Conservation (phyloP, 1,140 invertebrate genomes). For the Thrips palmi region DNA sequence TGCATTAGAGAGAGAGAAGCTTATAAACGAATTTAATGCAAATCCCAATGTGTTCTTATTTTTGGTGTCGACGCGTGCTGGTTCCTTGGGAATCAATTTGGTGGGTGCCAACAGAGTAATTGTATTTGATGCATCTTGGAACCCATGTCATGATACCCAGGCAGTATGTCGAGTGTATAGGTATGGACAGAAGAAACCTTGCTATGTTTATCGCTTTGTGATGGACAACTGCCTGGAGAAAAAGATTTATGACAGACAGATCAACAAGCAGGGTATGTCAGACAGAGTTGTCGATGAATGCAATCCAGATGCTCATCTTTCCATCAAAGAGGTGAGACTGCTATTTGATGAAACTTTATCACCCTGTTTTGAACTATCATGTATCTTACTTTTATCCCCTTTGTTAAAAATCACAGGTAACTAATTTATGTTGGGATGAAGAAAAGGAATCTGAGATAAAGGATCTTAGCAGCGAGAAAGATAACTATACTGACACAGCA, state of each 20-base stretch:
- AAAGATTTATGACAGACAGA: constrained; percentile 95
- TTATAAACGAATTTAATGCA: constrained; percentile 94
- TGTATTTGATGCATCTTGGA: constrained; percentile 97
- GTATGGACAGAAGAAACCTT: constrained; percentile 87
- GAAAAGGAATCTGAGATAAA: constrained; percentile 57
- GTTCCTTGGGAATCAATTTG: constrained; percentile 93
- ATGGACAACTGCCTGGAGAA: constrained; percentile 94
- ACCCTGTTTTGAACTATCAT: not conserved
- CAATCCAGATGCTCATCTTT: constrained; percentile 89
- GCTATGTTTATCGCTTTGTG: constrained; percentile 90
- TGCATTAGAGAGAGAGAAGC: constrained; percentile 80
- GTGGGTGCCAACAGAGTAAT: constrained; percentile 93
- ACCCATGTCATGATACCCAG: constrained; percentile 98
- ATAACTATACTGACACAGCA: constrained; percentile 63
- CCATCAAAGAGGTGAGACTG: constrained; percentile 89
- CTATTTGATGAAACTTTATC: too few relatives aligned
- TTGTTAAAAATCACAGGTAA: too few relatives aligned
- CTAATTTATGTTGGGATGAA: constrained; percentile 81
- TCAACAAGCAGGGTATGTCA: constrained; percentile 94
- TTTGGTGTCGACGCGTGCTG: constrained; percentile 91
- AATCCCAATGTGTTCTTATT: constrained; percentile 80
- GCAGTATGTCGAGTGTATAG: constrained; percentile 94
- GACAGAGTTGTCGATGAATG: constrained; percentile 95
- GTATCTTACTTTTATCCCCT: not conserved
- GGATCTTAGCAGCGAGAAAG: constrained; percentile 46